Evolutionary conservation across 2,113 vertebrate species (phyloP), one percentile per base, ranked within the genome.

Genomic region (Andinoacara biseriatus): DNA sequence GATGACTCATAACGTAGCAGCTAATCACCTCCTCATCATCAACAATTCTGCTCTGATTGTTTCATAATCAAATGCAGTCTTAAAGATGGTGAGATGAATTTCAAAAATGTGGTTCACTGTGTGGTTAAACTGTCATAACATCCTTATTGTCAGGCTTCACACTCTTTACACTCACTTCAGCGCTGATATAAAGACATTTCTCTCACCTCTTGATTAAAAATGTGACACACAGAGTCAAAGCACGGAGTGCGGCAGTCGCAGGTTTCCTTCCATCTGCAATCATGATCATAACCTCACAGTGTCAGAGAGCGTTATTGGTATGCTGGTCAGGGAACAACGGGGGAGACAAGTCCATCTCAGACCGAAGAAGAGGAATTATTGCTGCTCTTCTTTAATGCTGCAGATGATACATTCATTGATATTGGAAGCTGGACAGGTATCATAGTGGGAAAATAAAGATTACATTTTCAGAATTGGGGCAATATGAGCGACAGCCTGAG

Each of bases 311-410:
- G 54, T 72, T 83, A 82, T 86, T 90, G 82, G 83, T 89, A 89
- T 87, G 78, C 90, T 0, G 56, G 52, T 89, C 84, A 81, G 63
- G 65, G 67, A 57, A 62, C 8, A 60, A 57, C 4, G 1, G 62
- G 33, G 57, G 31, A 65, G 74, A 60, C 77, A 60, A 61, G 82
- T 87, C 86, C 82, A 77, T 76, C 83, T 90, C 76, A 85, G 46
- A 82, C 43, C 65, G 67, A 74, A 81, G 76, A 83, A 62, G 59
- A 60, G 56, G 74, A 86, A 80, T 87, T 88, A 83, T 56, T 22
- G 77, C 52, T 46, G n/a, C 61, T 78, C 15, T 62, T 79, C 43
- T 79, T 81, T 74, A 78, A 67, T 67, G 67, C 56, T 74, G 24
- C 80, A 79, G 61, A 76, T 62, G 46, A 84, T 78, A 59, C 69